Evolutionary conservation across 2,797 vertebrate genomes (phyloP), one percentile per base, ranked within the genome.

Genomic region (Kryptolebias ocellatus): DNA sequence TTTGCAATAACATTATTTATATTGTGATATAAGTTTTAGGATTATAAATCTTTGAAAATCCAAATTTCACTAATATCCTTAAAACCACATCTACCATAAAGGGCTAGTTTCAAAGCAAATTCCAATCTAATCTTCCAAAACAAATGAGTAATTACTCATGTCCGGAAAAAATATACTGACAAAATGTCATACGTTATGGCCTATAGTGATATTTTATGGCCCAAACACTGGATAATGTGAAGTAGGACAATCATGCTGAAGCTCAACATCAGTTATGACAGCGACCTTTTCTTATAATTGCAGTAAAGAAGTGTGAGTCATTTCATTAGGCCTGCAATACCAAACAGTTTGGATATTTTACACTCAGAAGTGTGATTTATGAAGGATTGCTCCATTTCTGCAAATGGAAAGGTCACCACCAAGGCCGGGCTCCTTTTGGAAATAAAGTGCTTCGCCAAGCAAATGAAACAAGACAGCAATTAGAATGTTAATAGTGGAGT

Each of bases 261-360:
- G 76, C 87, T 86, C 78, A 77, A 72, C 85, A 87, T 87, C 88
- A 74, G 83, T 91, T 87, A 88, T 86, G 83, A 72, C 71, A 14
- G 66, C 90, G 89, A 92, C 87, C 87, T 90, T 91, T 90, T 80
- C 78, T 66, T 64, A 87, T 89, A 87, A 90, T 90, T 88, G 85
- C 79, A 67, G 78, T 80, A 84, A 83, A 89, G 83, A 76, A 85
- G 80, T 79, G 78, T 5, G 49, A 84, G 83, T 77, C 74, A 60
- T 92, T 92, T 90, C 86, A 89, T 89, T 89, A 90, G 80, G 67
- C 51, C 62, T 14, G 72, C 78, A 34, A 77, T 89, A 87, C 83
- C 87, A 90, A 86, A 88, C 80, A 59, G 74, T 87, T 89, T 78
- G 84, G 87, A 87, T 88, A 88, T 86, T 85, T 87, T 78, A 84